A percentile compares a stretch with the other conserved stretches of the same genome.
Conservation (phyloP, 2,888 invertebrate species). For the Oegoconia quadripuncta region DNA sequence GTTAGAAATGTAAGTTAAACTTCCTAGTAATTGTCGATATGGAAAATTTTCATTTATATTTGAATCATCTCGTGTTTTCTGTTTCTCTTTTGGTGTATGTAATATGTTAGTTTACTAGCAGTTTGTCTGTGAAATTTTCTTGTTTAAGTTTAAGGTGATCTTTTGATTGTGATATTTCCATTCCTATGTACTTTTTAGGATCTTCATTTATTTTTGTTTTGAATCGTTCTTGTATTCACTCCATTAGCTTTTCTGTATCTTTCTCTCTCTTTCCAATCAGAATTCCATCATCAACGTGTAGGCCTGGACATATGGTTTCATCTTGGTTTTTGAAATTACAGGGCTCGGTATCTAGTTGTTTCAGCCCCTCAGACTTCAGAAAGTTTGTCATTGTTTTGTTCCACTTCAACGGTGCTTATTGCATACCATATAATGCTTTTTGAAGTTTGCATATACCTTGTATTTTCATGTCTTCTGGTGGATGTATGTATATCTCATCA, state of each 20-base stretch:
- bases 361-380: not conserved
- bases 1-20: not conserved
- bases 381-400: slow-evolving; percentile 5
- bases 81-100: too few relatives aligned
- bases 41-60: not conserved
- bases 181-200: slow-evolving; percentile 1
- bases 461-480: slow-evolving; percentile 1
- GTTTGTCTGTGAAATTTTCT: not conserved
- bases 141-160: not conserved
- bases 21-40: not conserved
- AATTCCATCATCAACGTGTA: not conserved
- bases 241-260: not conserved
- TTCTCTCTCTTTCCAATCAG: not conserved
- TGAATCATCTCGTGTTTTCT: not conserved
- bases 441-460: slow-evolving; percentile 2
- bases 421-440: slow-evolving; percentile 6
- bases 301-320: not conserved
- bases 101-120: too few relatives aligned
- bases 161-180: slow-evolving; percentile 2
- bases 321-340: not conserved
- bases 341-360: not conserved
- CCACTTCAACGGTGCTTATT: slow-evolving; percentile 6
- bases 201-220: not conserved
- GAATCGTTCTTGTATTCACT: not conserved
- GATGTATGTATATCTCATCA: slow-evolving; percentile 6